These are phyloP conservation scores for Amphipyra tragopoginis DNA, from an alignment of 2,888 invertebrate genomes.

Conservation along the genomic window DNA sequence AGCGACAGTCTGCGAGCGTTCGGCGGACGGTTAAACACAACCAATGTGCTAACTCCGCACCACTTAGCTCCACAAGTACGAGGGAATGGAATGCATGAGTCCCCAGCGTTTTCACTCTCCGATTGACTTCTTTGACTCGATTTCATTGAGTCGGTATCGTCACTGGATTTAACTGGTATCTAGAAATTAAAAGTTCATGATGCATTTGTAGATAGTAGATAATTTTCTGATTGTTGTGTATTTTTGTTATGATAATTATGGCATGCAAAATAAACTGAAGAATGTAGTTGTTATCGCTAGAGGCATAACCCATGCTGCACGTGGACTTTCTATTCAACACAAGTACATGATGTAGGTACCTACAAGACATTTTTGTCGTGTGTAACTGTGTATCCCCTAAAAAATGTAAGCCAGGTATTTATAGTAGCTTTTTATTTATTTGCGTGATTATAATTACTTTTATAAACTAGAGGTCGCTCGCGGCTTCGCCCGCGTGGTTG, in stretches of 20 bases:
- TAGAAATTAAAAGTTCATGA: conserved; percentile 61
- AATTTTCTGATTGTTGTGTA: not conserved
- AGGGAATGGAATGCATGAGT: conserved; percentile 97
- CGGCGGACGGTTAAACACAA: conserved; percentile 95
- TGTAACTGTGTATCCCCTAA: too few species aligned
- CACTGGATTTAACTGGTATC: conserved; percentile 89
- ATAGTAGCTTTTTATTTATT: not conserved
- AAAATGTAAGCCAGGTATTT: not conserved
- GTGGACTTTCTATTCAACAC: too few species aligned
- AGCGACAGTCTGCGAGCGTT: conserved; percentile 92
- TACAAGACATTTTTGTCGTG: too few species aligned
- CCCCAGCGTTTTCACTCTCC: conserved; percentile 89
- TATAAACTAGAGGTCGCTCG: too few species aligned
- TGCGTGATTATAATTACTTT: not conserved
- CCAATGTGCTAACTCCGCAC: conserved; percentile 95
- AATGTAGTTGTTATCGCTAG: conserved; percentile 3
- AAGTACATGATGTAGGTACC: too few species aligned
- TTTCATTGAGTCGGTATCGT: conserved; percentile 86
- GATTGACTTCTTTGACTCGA: conserved; percentile 86
- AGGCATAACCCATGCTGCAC: not conserved
- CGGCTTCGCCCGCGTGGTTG: too few species aligned
- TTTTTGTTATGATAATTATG: conserved; percentile 2
- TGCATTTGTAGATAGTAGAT: not conserved
- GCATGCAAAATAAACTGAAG: not conserved
- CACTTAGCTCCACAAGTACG: conserved; percentile 98